Percentiles rank a stretch among this genome's conserved stretches.
Conservation (phyloP, 2,888 invertebrate species). For the Sesamia inferens region DNA sequence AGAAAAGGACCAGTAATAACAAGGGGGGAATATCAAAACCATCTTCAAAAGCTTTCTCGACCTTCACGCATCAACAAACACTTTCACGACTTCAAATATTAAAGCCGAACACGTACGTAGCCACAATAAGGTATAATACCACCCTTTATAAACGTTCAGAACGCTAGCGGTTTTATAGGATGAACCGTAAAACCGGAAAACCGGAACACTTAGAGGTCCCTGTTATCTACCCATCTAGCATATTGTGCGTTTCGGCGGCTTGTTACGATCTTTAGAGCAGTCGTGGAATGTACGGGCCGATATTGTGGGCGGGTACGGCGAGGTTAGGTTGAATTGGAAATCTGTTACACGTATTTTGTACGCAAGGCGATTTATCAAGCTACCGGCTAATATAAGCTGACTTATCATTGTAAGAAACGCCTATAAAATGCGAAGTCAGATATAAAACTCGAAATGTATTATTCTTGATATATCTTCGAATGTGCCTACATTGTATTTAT, state of each 20-base stretch:
- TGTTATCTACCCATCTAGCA: slow-evolving; percentile 87
- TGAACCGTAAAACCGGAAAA: slow-evolving; percentile 77
- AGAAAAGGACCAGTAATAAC: background rate
- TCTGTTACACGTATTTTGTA: background rate
- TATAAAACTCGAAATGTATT: background rate
- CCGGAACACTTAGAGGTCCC: slow-evolving; percentile 79
- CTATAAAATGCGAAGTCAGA: background rate
- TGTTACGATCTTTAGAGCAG: slow-evolving; percentile 76
- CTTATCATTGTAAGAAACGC: background rate
- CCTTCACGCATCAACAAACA: slow-evolving; percentile 52
- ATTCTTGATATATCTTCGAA: background rate
- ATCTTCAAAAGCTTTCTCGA: slow-evolving; percentile 44
- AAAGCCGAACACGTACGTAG: slow-evolving; percentile 61
- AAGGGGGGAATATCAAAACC: background rate
- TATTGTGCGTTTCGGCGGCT: slow-evolving; percentile 86
- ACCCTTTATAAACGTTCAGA: slow-evolving; percentile 59
- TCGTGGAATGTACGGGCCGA: slow-evolving; percentile 67
- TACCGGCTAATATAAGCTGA: background rate
- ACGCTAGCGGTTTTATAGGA: slow-evolving; percentile 72
- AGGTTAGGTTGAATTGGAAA: background rate
- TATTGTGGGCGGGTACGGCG: slow-evolving; percentile 55
- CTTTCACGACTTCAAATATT: slow-evolving; percentile 61
- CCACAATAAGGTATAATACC: slow-evolving; percentile 66
- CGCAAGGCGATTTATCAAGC: background rate
- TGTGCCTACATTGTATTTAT: background rate